phyloP scores from a whole-genome alignment of 37 sponge, comb jelly and placozoan genomes.

The Axinella damicornis region DNA sequence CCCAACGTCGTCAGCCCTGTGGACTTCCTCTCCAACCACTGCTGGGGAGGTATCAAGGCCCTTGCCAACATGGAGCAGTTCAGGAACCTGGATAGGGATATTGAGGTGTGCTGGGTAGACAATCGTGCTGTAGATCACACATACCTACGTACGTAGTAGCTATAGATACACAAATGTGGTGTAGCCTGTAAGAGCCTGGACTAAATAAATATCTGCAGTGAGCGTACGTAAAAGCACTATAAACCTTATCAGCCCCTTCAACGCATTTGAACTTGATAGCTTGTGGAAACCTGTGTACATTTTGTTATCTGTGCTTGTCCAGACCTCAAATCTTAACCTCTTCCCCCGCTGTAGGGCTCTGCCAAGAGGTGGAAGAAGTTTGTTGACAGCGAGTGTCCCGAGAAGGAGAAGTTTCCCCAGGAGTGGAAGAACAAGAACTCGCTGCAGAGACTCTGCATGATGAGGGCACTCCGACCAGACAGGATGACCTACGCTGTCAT shows the following conservation, averaged over 20 bases:
- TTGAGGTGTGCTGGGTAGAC: slow-evolving; percentile 62
- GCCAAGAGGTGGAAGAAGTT: slow-evolving; percentile 99
- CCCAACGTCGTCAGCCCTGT: slow-evolving; percentile 96
- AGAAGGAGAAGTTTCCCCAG: slow-evolving; percentile 98
- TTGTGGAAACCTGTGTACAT: too few relatives aligned
- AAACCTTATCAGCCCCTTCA: too few relatives aligned
- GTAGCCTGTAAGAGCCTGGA: too few relatives aligned
- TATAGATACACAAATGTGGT: too few relatives aligned
- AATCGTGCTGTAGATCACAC: too few relatives aligned
- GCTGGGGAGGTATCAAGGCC: slow-evolving; percentile 99
- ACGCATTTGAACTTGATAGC: too few relatives aligned
- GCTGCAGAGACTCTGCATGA: slow-evolving; percentile 98
- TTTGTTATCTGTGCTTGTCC: too few relatives aligned
- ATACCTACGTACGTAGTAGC: too few relatives aligned
- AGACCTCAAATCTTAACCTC: too few relatives aligned
- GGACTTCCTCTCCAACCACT: slow-evolving; percentile 91
- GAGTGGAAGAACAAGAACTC: slow-evolving; percentile 99
- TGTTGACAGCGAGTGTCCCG: slow-evolving; percentile 98
- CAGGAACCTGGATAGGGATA: slow-evolving; percentile 95
- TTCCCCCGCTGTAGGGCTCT: too few relatives aligned
- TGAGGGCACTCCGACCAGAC: slow-evolving; percentile 97
- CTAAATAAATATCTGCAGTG: too few relatives aligned
- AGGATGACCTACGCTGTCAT: slow-evolving; percentile 98
- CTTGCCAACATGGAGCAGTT: slow-evolving; percentile 97
- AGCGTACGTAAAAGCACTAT: too few relatives aligned